Base-by-base conservation (phyloP, 2,113 vertebrate genomes). In the Embiotoca jacksoni region DNA sequence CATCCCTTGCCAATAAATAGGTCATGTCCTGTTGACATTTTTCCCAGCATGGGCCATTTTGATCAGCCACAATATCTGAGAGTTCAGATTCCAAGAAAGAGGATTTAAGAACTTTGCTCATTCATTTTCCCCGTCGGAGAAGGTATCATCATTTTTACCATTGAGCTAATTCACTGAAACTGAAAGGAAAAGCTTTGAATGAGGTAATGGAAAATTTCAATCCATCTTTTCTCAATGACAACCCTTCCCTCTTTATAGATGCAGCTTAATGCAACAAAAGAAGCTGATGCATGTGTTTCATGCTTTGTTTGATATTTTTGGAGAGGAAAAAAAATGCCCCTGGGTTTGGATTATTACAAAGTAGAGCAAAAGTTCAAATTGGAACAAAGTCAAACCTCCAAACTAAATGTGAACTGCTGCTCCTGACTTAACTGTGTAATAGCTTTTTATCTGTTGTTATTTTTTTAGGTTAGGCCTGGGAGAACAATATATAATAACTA, bases 241-340 rank as follows among this genome's bases (percentile, higher is more conserved):
- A 81, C 60, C 78, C 80, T 74, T 86, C 85, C 73, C 83, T 85
- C 62, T 78, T 83, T 92, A 23, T 81, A 83, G 78, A 75, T 72
- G 46, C 73, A 91, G 91, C 86, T 93, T 93, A 93, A 88, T 81
- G 72, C 86, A 83, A 93, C 92, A 93, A 93, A 93, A 81, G 91
- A 81, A 65, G 61, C 64, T 73, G 78, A 68, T 90, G 86, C 83
- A 57, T 81, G 85, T 30, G 83, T 84, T 82, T 87, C 77, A 37
- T 73, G 80, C 84, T 91, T 91, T 93, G 89, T 92, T 84, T 82
- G 50, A 58, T 65, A 69, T 85, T 88, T 84, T 82, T 79, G 67
- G 31, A 75, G 54, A 82, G 66, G 57, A 73, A 7, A 76, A 7
- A 76, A 84, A 84, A 83, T 64, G 52, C 82, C 67, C 78, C 31